Conservation (phyloP, 2,113 vertebrate species). For the Prochilodus magdalenae region DNA sequence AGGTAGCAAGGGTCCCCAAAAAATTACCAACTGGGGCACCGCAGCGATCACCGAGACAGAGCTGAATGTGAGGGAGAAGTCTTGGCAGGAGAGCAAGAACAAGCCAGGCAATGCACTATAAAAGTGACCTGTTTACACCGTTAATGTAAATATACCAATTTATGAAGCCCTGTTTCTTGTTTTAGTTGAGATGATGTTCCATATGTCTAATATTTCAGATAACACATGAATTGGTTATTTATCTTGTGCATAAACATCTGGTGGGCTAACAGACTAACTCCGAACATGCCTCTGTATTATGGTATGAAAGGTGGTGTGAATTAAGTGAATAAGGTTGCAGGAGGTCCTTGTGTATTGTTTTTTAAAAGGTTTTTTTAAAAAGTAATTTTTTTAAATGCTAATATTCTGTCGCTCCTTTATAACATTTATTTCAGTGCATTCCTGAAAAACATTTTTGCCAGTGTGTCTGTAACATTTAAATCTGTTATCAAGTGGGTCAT, state of each 20-base stretch:
- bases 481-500: too few species aligned
- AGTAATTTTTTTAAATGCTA: too few species aligned
- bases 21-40: conserved; percentile 93
- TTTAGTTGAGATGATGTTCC: background rate
- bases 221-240: background rate
- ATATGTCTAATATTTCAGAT: background rate
- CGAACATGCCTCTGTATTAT: too few species aligned
- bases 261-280: background rate
- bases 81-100: conserved; percentile 88
- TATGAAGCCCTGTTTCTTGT: background rate
- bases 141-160: background rate
- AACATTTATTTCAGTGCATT: background rate
- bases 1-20: conserved; percentile 85
- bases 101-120: conserved; percentile 64
- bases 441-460: background rate
- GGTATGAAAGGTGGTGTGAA: too few species aligned
- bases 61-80: conserved; percentile 85
- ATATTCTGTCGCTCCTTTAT: background rate
- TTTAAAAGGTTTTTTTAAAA: too few species aligned
- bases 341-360: too few species aligned
- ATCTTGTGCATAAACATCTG: background rate
- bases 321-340: too few species aligned
- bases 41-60: conserved; percentile 90
- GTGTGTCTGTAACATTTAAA: background rate
- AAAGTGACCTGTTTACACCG: background rate